Percentiles rank a stretch among this genome's conserved stretches.
Conservation (phyloP, 2,797 vertebrate species). For the Phrynocephalus forsythii region DNA sequence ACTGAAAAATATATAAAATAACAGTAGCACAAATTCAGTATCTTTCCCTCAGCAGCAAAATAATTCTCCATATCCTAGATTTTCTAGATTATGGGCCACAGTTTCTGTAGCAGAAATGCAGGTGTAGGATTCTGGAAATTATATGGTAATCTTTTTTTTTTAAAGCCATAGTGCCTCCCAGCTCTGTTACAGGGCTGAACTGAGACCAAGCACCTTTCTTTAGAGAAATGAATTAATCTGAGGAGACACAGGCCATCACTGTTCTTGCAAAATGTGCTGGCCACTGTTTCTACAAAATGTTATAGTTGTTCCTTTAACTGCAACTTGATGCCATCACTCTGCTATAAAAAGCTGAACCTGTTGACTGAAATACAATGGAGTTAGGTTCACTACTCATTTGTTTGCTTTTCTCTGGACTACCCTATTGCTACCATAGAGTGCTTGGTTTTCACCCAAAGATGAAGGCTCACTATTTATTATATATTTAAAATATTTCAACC, state of each 20-base stretch:
- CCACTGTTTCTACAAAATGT: not conserved
- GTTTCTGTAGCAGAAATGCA: not conserved
- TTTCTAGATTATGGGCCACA: too few species aligned
- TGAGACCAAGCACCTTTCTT: not conserved
- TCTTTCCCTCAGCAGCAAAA: not conserved
- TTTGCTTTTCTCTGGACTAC: not conserved
- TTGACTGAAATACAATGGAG: not conserved
- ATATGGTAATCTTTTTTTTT: too few species aligned
- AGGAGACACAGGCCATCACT: not conserved
- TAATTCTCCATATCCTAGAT: not conserved
- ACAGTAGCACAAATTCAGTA: not conserved
- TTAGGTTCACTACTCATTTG: too few species aligned
- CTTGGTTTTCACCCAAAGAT: constrained; percentile 4
- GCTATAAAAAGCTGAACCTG: not conserved
- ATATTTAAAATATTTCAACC: too few species aligned
- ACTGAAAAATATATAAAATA: not conserved
- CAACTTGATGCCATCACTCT: not conserved
- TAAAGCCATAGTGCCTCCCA: too few species aligned
- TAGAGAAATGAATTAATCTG: not conserved
- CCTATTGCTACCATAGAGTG: not conserved
- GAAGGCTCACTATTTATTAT: not conserved
- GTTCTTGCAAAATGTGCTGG: not conserved
- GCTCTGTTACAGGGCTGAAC: not conserved
- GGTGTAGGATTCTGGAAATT: too few species aligned
- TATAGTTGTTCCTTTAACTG: not conserved